Base-by-base conservation (phyloP, 1,140 invertebrate species). In the Drosophila pseudoobscura region DNA sequence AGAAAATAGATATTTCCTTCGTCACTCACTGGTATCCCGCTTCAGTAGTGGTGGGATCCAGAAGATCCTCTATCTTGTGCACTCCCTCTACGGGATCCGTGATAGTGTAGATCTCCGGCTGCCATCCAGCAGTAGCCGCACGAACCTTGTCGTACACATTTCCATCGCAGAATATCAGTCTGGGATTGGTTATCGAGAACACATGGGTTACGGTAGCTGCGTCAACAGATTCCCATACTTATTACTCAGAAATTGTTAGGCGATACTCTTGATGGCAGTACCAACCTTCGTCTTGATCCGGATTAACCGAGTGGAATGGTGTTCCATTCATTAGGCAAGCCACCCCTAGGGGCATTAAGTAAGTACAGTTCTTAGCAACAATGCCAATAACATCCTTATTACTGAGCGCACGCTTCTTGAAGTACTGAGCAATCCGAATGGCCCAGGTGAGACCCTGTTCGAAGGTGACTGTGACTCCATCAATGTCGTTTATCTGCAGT, bases 131-230 rank as follows among this genome's bases (percentile, higher is more conserved):
- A 2, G 75, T 79, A 6, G 73, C 78, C 13, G 54, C 44, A 9
- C 56, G 29, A 2, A 85, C 26, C 51, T 89, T 82, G 17, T 85
- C 41, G 20, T 82, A 77, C 5, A 71, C 66, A 1, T 13, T n/a
- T 2, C 80, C 84, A 61, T 85, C 78, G 13, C 84, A 85, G 52
- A 89, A 89, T 54, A 89, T 78, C 1, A 89, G 45, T 57, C 15
- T 75, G 1, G 84, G 84, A 39, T 79, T 73, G 0, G 84, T 89
- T 17, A 80, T 64, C 13, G 63, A 47, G 17, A 76, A 80, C 6
- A 88, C 66, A 55, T 89, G 54, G 6, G 51, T 61, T 5, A 90
- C 54, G 22, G 76, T 79, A 8, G 50, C 80, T 89, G 17, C 3
- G 15, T 49, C 1, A 44, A 6, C 11, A 50, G 63, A 44, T 44